Evolutionary conservation across 2,113 vertebrate species (phyloP), one percentile per base, ranked within the genome.

Genomic region (Mobula birostris): DNA sequence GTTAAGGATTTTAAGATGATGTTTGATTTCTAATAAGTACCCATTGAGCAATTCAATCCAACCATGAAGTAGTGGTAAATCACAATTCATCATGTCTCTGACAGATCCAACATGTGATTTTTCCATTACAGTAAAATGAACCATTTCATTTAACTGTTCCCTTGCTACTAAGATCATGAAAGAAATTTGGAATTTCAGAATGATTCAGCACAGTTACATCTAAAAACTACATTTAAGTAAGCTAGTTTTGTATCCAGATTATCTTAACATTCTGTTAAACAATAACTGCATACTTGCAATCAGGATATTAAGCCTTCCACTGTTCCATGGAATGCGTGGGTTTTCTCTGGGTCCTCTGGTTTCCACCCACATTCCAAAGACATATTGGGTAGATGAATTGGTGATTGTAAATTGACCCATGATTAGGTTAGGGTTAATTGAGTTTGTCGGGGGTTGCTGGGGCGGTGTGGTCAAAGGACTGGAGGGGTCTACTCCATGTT

Each of bases 11-110:
- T 4, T 48, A 72, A 11, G 66, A 17, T 93, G 90, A 93, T 68
- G 90, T 93, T 93, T 93, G 68, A 74, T 63, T 74, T 72, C 17
- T 93, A 93, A 74, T 93, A 93, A 74, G 66, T 93, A 93, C 32
- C 27, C n/a, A 48, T 93, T 93, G 66, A 93, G 90, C 90, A 32
- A 36, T 93, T 93, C 40, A 72, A 32, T 93, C 36, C 68, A 93
- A 48, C 36, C n/a, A 40, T 70, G 90, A 32, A 93, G 68, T 93
- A 36, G 9, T 21, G 6, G 32, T 93, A 48, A 72, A 93, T 93
- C 68, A 93, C 70, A 68, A 48, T 36, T 90, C 29, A 5, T 21
- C 24, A 66, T 66, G 61, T 66, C 32, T 48, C 66, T 93, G 85
- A 90, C 85, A 90, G 85, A 66, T 93, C 66, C 90, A 48, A 70